Percentiles rank a stretch among this genome's conserved stretches.
Evolutionary conservation across 2,797 vertebrate species (phyloP).

Genomic region (Sebastes itinus): DNA sequence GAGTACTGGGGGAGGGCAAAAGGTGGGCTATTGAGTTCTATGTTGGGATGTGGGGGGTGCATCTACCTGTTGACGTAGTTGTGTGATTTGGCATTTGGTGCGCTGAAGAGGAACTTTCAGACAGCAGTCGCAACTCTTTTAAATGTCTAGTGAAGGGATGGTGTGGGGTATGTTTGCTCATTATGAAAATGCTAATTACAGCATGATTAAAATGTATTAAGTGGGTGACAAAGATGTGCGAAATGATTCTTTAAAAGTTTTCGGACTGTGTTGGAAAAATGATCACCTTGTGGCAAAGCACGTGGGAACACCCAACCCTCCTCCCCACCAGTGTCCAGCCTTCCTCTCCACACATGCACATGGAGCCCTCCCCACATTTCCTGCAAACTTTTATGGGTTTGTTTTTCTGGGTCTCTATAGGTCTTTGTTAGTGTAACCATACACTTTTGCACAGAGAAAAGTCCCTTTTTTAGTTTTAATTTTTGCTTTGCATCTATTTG

Average conservation of each 20-base stretch:
- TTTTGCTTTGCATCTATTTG: background rate
- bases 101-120: conserved; percentile 18
- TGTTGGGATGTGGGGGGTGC: background rate
- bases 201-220: background rate
- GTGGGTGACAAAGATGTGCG: background rate
- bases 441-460: background rate
- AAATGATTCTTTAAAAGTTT: background rate
- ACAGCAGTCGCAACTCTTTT: conserved; percentile 29
- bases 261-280: background rate
- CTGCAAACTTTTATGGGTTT: conserved; percentile 18
- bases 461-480: background rate
- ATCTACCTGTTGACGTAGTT: background rate
- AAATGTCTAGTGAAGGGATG: background rate
- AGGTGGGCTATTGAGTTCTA: conserved; percentile 1
- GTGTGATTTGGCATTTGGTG: conserved; percentile 16
- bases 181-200: background rate
- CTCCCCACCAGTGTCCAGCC: background rate
- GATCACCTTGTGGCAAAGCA: background rate
- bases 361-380: background rate
- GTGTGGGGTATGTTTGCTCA: background rate
- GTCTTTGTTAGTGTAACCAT: background rate
- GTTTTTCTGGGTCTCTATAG: background rate
- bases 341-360: background rate
- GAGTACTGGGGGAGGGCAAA: background rate
- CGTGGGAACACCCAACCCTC: no score